Conservation (phyloP, 2,888 invertebrate genomes). For the Neoaliturus tenellus region DNA sequence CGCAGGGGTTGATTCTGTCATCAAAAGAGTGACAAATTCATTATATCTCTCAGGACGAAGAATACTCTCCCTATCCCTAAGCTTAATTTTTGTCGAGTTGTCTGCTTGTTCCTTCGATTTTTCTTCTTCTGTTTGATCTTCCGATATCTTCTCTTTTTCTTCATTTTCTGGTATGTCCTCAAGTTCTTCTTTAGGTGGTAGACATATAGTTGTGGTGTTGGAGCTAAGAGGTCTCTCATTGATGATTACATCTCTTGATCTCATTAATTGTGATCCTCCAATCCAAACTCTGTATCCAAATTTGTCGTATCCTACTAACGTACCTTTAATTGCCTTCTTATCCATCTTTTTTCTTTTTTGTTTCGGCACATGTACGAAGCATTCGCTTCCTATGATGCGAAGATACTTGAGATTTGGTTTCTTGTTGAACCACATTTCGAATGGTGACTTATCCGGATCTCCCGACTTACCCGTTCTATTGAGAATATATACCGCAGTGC, state of each 20-base stretch:
- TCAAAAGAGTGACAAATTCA: background rate
- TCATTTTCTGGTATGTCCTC: too few species aligned
- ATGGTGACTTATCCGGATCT: constrained; percentile 27
- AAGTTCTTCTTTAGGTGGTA: background rate
- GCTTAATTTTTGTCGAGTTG: background rate
- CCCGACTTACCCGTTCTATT: constrained; percentile 1
- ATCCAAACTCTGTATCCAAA: background rate
- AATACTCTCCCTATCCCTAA: constrained; percentile 21
- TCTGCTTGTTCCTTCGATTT: background rate
- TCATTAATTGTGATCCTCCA: background rate
- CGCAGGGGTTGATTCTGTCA: background rate
- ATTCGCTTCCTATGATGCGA: constrained; percentile 4
- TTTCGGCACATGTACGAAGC: constrained; percentile 22
- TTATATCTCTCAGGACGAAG: constrained; percentile 9
- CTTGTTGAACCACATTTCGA: constrained; percentile 31
- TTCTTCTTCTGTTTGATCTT: background rate
- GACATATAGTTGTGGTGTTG: background rate
- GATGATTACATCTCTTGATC: constrained; percentile 15
- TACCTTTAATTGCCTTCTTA: constrained; percentile 13
- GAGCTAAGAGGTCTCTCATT: constrained; percentile 9
- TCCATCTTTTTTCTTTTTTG: constrained; percentile 11
- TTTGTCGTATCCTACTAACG: background rate
- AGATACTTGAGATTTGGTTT: constrained; percentile 11
- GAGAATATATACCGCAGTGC: constrained; percentile 38
- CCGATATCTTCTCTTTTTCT: too few species aligned